Evolutionary conservation across 2,797 vertebrate genomes (phyloP).

Genomic region (Aeoliscus strigatus): DNA sequence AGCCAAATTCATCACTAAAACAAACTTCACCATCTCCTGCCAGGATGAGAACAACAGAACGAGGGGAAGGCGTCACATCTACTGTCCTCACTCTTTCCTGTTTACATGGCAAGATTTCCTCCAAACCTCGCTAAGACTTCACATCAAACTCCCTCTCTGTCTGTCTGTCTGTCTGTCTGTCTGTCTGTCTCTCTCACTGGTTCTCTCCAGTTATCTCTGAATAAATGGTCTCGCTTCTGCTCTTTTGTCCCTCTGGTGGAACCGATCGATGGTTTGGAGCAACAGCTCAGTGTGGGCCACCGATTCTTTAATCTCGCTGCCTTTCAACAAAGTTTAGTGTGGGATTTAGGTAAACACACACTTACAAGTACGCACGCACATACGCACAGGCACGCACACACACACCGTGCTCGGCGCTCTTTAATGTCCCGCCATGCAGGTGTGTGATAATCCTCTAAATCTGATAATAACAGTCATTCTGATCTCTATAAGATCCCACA

Average conservation of each 20-base stretch:
- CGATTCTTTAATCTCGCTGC: slow-evolving; percentile 40
- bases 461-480: slow-evolving; percentile 49
- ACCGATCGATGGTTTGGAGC: slow-evolving; percentile 26
- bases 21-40: too few species aligned
- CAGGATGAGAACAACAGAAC: too few species aligned
- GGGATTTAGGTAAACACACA: slow-evolving; percentile 13
- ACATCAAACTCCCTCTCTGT: too few species aligned
- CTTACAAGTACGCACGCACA: slow-evolving; percentile 3
- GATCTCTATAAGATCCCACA: slow-evolving; percentile 34
- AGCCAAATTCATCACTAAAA: too few species aligned
- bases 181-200: slow-evolving; percentile 15
- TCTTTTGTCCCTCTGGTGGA: slow-evolving; percentile 25
- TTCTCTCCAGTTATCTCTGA: slow-evolving; percentile 10
- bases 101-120: slow-evolving; percentile 45
- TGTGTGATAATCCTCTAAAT: slow-evolving; percentile 60
- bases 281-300: slow-evolving; percentile 42
- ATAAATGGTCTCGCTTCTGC: slow-evolving; percentile 11
- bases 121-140: slow-evolving; percentile 7
- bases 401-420: slow-evolving; percentile 14
- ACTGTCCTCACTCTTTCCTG: slow-evolving; percentile 53
- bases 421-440: slow-evolving; percentile 57
- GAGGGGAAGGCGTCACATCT: slow-evolving; percentile 38
- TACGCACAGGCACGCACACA: slow-evolving; percentile 12
- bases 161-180: slow-evolving; percentile 9
- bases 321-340: slow-evolving; percentile 42